Percentiles rank a stretch among this genome's conserved stretches.
Conservation (phyloP, 2,888 invertebrate species). For the Heliconius erato region DNA sequence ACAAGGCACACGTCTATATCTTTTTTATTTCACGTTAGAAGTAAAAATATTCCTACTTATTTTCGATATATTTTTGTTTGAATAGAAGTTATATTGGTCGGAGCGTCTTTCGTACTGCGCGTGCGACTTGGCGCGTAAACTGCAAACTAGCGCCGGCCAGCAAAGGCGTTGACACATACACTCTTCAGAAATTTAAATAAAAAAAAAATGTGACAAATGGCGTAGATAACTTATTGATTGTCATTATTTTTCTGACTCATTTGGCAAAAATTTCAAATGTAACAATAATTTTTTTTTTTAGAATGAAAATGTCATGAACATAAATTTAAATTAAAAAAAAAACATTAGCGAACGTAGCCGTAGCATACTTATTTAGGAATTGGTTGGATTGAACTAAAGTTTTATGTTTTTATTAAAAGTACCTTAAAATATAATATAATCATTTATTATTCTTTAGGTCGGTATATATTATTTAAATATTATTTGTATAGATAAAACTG, state of each 20-base stretch:
- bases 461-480: not conserved
- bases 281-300: slow-evolving; percentile 1
- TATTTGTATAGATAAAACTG: too few relatives aligned
- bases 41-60: slow-evolving; percentile 62
- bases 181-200: slow-evolving; percentile 57
- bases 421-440: not conserved
- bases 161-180: slow-evolving; percentile 66
- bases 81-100: slow-evolving; percentile 78
- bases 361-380: not conserved
- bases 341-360: not conserved
- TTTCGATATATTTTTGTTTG: slow-evolving; percentile 72
- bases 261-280: slow-evolving; percentile 32
- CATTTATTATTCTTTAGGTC: not conserved
- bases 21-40: slow-evolving; percentile 41
- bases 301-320: not conserved
- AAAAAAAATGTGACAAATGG: slow-evolving; percentile 60
- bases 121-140: slow-evolving; percentile 69
- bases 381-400: not conserved
- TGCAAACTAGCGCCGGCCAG: slow-evolving; percentile 64
- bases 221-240: slow-evolving; percentile 63
- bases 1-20: slow-evolving; percentile 3
- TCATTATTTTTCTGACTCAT: slow-evolving; percentile 51
- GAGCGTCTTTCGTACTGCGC: slow-evolving; percentile 76
- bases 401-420: not conserved
- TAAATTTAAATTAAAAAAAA: not conserved